Evolutionary conservation across 1,140 invertebrate species (phyloP).

Genomic region (Agrilus planipennis): DNA sequence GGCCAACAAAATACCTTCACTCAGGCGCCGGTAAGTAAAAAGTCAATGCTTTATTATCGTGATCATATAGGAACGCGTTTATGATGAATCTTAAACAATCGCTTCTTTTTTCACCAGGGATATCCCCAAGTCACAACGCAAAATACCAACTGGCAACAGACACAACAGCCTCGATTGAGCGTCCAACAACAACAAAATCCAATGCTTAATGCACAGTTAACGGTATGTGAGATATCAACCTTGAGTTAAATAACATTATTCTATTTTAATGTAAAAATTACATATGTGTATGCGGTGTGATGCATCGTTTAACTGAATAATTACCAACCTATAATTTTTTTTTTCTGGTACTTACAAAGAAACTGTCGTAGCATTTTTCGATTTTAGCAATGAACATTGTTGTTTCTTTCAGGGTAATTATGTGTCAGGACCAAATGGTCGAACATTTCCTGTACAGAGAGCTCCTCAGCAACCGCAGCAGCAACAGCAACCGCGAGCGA

Average conservation of each 20-base stretch:
- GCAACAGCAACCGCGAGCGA: slow-evolving; percentile 21
- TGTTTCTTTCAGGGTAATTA: slow-evolving; percentile 21
- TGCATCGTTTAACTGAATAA: too few relatives aligned
- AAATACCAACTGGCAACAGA: slow-evolving; percentile 15
- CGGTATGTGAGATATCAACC: slow-evolving; percentile 46
- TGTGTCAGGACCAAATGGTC: slow-evolving; percentile 18
- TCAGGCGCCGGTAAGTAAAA: too few relatives aligned
- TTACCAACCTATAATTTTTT: too few relatives aligned
- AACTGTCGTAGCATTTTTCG: too few relatives aligned
- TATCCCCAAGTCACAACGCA: slow-evolving; percentile 17
- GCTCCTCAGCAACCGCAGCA: slow-evolving; percentile 24
- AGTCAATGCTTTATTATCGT: too few relatives aligned
- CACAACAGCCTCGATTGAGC: slow-evolving; percentile 28
- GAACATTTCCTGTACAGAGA: slow-evolving; percentile 30
- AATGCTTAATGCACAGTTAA: slow-evolving; percentile 66
- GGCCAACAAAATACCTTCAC: slow-evolving; percentile 21
- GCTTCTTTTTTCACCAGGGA: too few relatives aligned
- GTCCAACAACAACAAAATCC: slow-evolving; percentile 61
- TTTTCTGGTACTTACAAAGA: too few relatives aligned
- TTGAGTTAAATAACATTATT: too few relatives aligned
- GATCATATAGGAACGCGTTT: too few relatives aligned
- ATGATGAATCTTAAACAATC: too few relatives aligned
- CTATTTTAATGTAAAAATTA: too few relatives aligned
- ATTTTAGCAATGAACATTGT: slow-evolving; percentile 3
- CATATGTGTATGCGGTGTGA: too few relatives aligned